These are phyloP conservation scores for Agriopis marginaria DNA, from an alignment of 2,888 invertebrate genomes.

Conservation along the genomic window DNA sequence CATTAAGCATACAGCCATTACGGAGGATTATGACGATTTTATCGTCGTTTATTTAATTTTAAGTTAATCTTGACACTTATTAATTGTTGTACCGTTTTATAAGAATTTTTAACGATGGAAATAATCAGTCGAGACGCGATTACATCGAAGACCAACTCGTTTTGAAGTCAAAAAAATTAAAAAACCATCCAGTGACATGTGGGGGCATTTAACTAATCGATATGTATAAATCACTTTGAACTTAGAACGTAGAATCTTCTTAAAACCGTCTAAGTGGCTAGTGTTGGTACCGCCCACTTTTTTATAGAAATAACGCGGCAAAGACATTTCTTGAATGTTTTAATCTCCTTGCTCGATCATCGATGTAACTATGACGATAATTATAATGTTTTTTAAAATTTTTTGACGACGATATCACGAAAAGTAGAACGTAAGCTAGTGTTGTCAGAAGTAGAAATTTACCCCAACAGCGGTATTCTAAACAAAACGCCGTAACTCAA, in stretches of 20 bases:
- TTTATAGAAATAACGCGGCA: slow-evolving; percentile 7
- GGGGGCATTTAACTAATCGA: slow-evolving; percentile 73
- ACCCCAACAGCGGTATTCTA: slow-evolving; percentile 50
- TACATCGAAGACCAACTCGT: slow-evolving; percentile 69
- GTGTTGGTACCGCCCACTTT: slow-evolving; percentile 52
- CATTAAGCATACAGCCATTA: slow-evolving; percentile 48
- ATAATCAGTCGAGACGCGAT: slow-evolving; percentile 68
- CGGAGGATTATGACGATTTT: slow-evolving; percentile 65
- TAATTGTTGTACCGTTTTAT: slow-evolving; percentile 74
- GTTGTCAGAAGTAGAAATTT: slow-evolving; percentile 44
- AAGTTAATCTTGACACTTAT: slow-evolving; percentile 79
- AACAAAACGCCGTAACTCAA: slow-evolving; percentile 79
- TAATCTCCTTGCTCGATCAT: slow-evolving; percentile 2
- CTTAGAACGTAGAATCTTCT: slow-evolving; percentile 54
- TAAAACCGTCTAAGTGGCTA: slow-evolving; percentile 41
- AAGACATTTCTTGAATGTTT: not conserved
- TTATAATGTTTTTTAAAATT: not conserved
- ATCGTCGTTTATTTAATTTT: slow-evolving; percentile 72
- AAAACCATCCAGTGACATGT: slow-evolving; percentile 60
- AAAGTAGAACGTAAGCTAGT: slow-evolving; percentile 39
- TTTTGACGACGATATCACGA: not conserved
- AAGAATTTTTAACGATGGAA: slow-evolving; percentile 70
- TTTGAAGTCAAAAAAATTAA: slow-evolving; percentile 32
- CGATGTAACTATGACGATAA: not conserved
- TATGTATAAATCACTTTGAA: slow-evolving; percentile 66